Conservation (phyloP, 2,113 vertebrate species). For the Seriola dumerili region DNA sequence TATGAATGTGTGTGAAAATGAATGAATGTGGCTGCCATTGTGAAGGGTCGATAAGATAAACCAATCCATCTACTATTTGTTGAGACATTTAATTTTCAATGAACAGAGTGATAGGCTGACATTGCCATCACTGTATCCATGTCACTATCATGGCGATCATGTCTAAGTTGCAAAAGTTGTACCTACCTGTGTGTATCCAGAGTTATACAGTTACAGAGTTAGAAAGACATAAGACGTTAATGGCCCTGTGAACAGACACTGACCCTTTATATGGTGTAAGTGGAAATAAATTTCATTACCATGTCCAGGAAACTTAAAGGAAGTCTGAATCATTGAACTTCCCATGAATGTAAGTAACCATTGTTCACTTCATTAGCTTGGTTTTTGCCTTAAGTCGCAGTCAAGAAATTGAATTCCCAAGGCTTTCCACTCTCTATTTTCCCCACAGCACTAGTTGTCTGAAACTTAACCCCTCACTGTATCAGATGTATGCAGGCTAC, state of each 20-base stretch:
- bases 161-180: not conserved
- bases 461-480: conserved; percentile 11
- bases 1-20: not conserved
- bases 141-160: too few species aligned
- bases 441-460: conserved; percentile 6
- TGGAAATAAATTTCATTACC: conserved; percentile 39
- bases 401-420: conserved; percentile 44
- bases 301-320: conserved; percentile 36
- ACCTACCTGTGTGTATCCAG: not conserved
- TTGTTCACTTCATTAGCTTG: conserved; percentile 54
- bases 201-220: not conserved
- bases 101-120: too few species aligned
- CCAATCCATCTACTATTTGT: not conserved
- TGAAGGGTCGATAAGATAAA: too few species aligned
- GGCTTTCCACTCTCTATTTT: conserved; percentile 31
- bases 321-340: conserved; percentile 46
- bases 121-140: too few species aligned
- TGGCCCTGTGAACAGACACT: conserved; percentile 25
- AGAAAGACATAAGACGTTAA: conserved; percentile 26
- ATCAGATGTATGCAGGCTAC: not conserved
- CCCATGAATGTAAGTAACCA: conserved; percentile 20
- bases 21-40: not conserved
- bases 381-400: conserved; percentile 45
- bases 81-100: not conserved
- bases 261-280: conserved; percentile 19